Base-by-base conservation (phyloP, 2,888 invertebrate genomes). In the Coelinius sp. region DNA sequence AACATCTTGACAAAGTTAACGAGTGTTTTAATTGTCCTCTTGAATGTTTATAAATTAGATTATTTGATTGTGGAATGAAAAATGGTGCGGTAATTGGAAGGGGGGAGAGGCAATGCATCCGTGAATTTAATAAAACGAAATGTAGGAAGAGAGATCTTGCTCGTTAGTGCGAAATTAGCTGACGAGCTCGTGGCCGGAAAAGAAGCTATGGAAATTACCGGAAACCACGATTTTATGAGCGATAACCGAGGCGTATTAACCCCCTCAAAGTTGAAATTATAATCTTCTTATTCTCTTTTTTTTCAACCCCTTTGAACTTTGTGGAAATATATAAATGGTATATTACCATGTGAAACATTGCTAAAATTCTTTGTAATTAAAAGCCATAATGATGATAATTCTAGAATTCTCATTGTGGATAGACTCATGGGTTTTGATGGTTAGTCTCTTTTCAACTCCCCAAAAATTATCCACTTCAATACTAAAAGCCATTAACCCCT, bases 141-240 rank as follows among this genome's bases (percentile, higher is more conserved):
- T 24, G 59, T 59, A 66, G 35, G 59, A 53, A 66, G 70, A 49
- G 52, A 49, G 64, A 53, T 71, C 66, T 46, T 22, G 35, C 27
- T 66, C 46, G 59, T 71, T 71, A 71, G 59, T 35, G 56, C 22
- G 27, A 31, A 22, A 59, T 71, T 46, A 63, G 59, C 46, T 38
- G 52, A 31, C 38, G 22, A 31, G 35, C 46, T 53, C 66, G 56
- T 59, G 44, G 52, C 52, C 24, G 56, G 59, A 71, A 71, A 70
- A 65, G 41, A 65, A 22, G 53, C 63, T 38, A 70, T 53, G 65
- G 64, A 64, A 71, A 71, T 71, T 66, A 71, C 70, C 70, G 70
- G 70, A 71, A 71, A 59, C 65, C 35, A 41, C 24, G 65, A 44
- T 7, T 71, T 71, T 66, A 66, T 53, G 66, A 71, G 65, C 59